Base-by-base conservation (phyloP, 2,888 invertebrate species). In the Syritta pipiens region DNA sequence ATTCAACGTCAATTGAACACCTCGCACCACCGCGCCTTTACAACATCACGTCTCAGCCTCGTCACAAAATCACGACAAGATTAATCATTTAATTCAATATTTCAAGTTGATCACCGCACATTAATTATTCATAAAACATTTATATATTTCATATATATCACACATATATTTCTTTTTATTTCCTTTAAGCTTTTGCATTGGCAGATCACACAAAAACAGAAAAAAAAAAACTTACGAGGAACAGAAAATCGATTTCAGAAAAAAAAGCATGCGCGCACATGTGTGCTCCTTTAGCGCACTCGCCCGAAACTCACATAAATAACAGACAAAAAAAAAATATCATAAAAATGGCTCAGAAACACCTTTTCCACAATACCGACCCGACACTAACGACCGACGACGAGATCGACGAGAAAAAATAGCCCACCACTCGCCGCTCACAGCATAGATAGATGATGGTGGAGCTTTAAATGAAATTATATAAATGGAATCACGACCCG, bases 401-500 rank as follows among this genome's bases (percentile, higher is more conserved):
- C 59, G 26, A 51, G n/a, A 32, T 42, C 35, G 63, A 42, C 53
- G 35, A 44, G 35, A 71, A 60, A 22, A 35, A 75, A 79, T 67
- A 68, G 40, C 49, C 62, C 60, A 32, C 35, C 77, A 65, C 74
- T 57, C 46, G 30, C 37, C 12, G 60, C n/a, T n/a, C n/a, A 28
- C 42, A 67, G 28, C 65, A 67, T 67, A 77, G 77, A 77, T 55
- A 67, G 77, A 67, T 49, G 65, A 22, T 60, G 65, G 71, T 40
- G 46, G 51, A 79, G 72, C 68, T 79, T 79, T 79, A 62, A 68
- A 53, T 65, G 60, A 74, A 51, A 74, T 59, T 62, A 68, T 62
- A 68, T 67, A 79, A 79, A 79, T 57, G 67, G 49, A 79, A 79
- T 72, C 72, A 79, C 67, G 62, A 72, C 59, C 49, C 62, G 57